Percentiles rank a stretch among this genome's conserved stretches.
Conservation (phyloP, 2,888 invertebrate species). For the Campopleginae sp. region DNA sequence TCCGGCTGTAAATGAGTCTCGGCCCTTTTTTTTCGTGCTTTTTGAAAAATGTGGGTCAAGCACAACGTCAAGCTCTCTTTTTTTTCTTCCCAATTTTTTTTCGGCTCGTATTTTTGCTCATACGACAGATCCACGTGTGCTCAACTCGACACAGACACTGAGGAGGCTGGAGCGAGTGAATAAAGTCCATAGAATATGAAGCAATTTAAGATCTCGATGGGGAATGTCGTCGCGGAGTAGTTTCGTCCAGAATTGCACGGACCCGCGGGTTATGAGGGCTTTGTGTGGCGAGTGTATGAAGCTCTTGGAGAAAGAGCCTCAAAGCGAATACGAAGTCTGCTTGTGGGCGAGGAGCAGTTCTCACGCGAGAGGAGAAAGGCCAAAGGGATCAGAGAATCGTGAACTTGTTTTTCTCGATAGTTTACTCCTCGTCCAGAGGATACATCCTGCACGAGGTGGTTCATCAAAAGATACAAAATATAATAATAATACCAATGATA, state of each 20-base stretch:
- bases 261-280: slow-evolving; percentile 42
- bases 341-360: slow-evolving; percentile 28
- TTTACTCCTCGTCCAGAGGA: slow-evolving; percentile 12
- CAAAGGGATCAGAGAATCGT: slow-evolving; percentile 54
- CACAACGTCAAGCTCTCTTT: slow-evolving; percentile 33
- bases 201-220: slow-evolving; percentile 25
- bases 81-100: slow-evolving; percentile 38
- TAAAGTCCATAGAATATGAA: background rate
- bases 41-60: slow-evolving; percentile 53
- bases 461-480: slow-evolving; percentile 9
- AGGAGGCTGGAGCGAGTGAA: background rate
- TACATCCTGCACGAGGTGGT: slow-evolving; percentile 1
- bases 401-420: slow-evolving; percentile 45
- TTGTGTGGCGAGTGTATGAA: slow-evolving; percentile 18
- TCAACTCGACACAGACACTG: background rate
- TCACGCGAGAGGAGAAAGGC: slow-evolving; percentile 50
- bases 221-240: slow-evolving; percentile 24
- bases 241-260: slow-evolving; percentile 40
- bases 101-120: background rate
- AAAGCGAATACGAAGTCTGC: slow-evolving; percentile 52
- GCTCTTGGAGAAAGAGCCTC: slow-evolving; percentile 30
- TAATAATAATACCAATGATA: background rate
- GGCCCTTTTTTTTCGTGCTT: slow-evolving; percentile 28
- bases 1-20: too few relatives aligned
- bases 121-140: background rate